These are phyloP conservation scores for Phaenicophaeus curvirostris DNA, from an alignment of 2,797 vertebrate genomes.

Conservation along the genomic window DNA sequence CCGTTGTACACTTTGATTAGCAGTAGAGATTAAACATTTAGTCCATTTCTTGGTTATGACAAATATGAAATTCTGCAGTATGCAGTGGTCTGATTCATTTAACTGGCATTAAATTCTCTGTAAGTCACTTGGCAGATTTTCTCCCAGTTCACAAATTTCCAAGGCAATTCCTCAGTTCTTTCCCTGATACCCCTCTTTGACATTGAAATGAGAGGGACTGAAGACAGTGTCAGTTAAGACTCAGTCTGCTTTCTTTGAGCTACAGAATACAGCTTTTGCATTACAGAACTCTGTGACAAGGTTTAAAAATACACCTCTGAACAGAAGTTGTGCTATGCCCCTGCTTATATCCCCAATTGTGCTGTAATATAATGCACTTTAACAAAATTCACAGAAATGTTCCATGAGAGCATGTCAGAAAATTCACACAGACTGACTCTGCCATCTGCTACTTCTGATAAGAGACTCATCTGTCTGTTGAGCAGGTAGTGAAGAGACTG, in stretches of 20 bases:
- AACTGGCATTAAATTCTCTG: background rate
- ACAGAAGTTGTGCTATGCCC: constrained; percentile 43
- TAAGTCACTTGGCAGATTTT: background rate
- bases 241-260: background rate
- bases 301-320: constrained; percentile 50
- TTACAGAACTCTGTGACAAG: background rate
- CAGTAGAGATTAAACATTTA: background rate
- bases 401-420: constrained; percentile 66
- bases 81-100: background rate
- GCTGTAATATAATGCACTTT: constrained; percentile 54
- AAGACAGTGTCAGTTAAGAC: background rate
- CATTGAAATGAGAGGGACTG: background rate
- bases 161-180: background rate
- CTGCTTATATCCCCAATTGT: constrained; percentile 61
- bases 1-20: background rate
- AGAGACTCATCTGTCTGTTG: constrained; percentile 77
- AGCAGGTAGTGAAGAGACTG: constrained; percentile 65
- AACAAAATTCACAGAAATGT: constrained; percentile 66
- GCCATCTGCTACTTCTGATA: constrained; percentile 81
- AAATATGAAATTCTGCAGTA: background rate
- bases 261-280: background rate
- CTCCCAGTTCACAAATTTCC: background rate
- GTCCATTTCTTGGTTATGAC: background rate
- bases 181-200: background rate
- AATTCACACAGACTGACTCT: constrained; percentile 72